Conservation (phyloP, 2,113 vertebrate genomes). For the Heterocephalus glaber region DNA sequence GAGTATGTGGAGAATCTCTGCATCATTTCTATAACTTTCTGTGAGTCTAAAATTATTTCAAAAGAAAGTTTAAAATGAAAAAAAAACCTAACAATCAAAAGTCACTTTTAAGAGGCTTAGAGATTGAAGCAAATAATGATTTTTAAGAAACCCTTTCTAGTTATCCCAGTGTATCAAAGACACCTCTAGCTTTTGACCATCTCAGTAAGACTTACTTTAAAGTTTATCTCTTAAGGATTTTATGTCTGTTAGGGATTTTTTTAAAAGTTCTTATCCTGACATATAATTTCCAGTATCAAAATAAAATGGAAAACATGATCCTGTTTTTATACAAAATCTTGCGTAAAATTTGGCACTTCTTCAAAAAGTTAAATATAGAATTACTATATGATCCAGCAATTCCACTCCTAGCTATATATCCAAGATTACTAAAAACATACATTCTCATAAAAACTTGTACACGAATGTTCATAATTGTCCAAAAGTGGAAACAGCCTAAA, state of each 20-base stretch:
- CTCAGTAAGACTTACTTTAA: constrained; percentile 52
- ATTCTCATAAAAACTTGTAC: constrained; percentile 30
- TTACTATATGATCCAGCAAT: constrained; percentile 52
- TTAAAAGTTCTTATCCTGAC: constrained; percentile 52
- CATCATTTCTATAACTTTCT: constrained; percentile 39
- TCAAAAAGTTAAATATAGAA: constrained; percentile 71
- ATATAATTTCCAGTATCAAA: constrained; percentile 57
- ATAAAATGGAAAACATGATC: constrained; percentile 74
- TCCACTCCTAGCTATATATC: neutral
- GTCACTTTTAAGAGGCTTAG: constrained; percentile 19
- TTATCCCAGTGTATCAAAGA: neutral
- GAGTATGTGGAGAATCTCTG: neutral
- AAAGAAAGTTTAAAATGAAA: neutral
- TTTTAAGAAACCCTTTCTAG: constrained; percentile 33
- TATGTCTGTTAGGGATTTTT: constrained; percentile 28
- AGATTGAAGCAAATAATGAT: neutral
- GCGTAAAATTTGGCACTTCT: constrained; percentile 64
- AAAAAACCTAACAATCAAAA: neutral
- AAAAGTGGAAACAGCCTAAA: constrained; percentile 23
- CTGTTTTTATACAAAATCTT: constrained; percentile 71
- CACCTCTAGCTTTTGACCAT: neutral
- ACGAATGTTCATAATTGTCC: neutral
- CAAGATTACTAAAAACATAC: constrained; percentile 63
- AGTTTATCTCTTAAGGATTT: constrained; percentile 28
- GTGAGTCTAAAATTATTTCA: constrained; percentile 32